Evolutionary conservation across 1,140 invertebrate genomes (phyloP).

Genomic region (Gonatopus flavifemur): DNA sequence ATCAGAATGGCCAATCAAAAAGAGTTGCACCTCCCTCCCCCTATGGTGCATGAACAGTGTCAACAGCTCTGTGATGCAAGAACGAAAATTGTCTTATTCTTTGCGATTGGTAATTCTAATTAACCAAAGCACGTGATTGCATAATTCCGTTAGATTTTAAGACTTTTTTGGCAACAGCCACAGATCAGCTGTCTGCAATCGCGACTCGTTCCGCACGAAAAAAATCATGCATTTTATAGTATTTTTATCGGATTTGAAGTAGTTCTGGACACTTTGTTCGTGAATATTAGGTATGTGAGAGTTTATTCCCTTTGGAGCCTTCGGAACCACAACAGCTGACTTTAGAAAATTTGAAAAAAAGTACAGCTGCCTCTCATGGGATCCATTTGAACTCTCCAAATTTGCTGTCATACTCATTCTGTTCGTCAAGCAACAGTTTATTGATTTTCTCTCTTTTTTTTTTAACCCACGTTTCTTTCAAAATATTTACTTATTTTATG

Average conservation of each 20-base stretch:
- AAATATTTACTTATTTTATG: too few species aligned
- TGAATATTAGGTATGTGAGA: slow-evolving; percentile 33
- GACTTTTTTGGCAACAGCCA: too few species aligned
- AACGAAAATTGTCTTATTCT: too few species aligned
- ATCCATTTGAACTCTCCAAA: slow-evolving; percentile 31
- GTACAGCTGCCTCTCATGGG: slow-evolving; percentile 33
- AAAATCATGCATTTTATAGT: slow-evolving; percentile 38
- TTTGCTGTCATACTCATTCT: slow-evolving; percentile 25
- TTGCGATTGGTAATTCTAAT: too few species aligned
- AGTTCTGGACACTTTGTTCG: slow-evolving; percentile 30
- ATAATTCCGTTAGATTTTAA: too few species aligned
- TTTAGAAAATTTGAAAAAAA: slow-evolving; percentile 10
- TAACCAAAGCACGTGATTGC: too few species aligned
- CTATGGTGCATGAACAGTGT: too few species aligned
- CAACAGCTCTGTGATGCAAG: too few species aligned
- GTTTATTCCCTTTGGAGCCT: slow-evolving; percentile 7
- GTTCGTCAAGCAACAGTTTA: slow-evolving; percentile 25
- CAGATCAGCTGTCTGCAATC: slow-evolving; percentile 45
- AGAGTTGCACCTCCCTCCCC: too few species aligned
- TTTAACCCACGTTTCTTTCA: too few species aligned
- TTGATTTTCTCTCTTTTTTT: slow-evolving; percentile 7
- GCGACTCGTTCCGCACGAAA: slow-evolving; percentile 26
- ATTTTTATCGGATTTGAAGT: slow-evolving; percentile 35
- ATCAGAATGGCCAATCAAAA: too few species aligned
- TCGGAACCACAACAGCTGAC: slow-evolving; percentile 11